Evolutionary conservation across 1,140 invertebrate species (phyloP).

Genomic region (Sycobia sp.): DNA sequence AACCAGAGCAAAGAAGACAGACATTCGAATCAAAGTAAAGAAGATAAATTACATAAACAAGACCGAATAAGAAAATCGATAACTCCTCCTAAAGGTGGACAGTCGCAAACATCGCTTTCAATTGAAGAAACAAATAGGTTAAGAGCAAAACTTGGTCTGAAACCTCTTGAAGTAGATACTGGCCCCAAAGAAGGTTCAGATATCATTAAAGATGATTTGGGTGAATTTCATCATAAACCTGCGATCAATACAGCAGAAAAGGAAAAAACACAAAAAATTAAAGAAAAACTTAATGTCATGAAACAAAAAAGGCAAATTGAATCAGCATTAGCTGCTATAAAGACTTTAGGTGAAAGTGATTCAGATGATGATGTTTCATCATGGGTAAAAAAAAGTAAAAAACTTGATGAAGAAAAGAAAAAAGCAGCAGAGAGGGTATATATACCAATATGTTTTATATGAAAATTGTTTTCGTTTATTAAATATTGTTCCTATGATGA

Average conservation of each 20-base stretch:
- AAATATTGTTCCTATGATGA: too few relatives aligned
- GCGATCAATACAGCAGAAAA: constrained; percentile 82
- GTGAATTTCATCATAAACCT: constrained; percentile 92
- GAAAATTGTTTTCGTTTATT: background rate
- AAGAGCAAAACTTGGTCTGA: constrained; percentile 89
- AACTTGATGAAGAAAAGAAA: constrained; percentile 79
- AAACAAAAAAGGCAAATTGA: constrained; percentile 84
- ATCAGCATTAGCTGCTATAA: constrained; percentile 63
- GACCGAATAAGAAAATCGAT: constrained; percentile 30
- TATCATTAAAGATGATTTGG: constrained; percentile 77
- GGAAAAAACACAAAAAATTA: constrained; percentile 79
- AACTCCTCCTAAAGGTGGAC: constrained; percentile 57
- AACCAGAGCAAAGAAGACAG: constrained; percentile 18
- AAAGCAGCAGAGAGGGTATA: constrained; percentile 85
- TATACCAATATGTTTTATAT: constrained; percentile 12
- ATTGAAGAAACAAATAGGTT: constrained; percentile 92
- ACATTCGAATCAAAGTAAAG: constrained; percentile 6
- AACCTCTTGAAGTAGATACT: constrained; percentile 80
- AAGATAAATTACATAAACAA: constrained; percentile 17
- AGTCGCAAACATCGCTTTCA: constrained; percentile 70
- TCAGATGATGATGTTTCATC: constrained; percentile 73
- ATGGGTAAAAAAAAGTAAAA: constrained; percentile 85
- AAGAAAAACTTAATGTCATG: constrained; percentile 76
- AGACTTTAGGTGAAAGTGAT: constrained; percentile 75
- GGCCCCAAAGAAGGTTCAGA: constrained; percentile 60